Evolutionary conservation across 2,797 vertebrate genomes (phyloP).

Genomic region (Pelodytes ibericus): DNA sequence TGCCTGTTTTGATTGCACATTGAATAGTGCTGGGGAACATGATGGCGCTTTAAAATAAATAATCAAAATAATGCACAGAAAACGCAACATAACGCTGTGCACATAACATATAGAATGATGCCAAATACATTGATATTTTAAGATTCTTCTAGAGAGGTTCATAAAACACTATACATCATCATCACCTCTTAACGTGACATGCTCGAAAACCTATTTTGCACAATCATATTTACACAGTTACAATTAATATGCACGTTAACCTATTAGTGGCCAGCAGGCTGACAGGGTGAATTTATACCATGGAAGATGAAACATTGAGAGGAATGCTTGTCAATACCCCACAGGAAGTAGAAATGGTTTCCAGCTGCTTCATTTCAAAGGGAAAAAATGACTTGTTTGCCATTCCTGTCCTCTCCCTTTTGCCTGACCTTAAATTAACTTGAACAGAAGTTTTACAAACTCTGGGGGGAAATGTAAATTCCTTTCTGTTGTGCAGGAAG

Average conservation of each 20-base stretch:
- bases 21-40: too few relatives aligned
- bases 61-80: too few relatives aligned
- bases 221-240: background rate
- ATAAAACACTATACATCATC: too few relatives aligned
- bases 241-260: conserved; percentile 2
- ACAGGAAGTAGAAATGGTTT: conserved; percentile 27
- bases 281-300: background rate
- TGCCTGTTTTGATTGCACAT: too few relatives aligned
- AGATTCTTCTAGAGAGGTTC: too few relatives aligned
- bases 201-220: background rate
- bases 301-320: conserved; percentile 9
- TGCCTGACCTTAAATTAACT: conserved; percentile 29
- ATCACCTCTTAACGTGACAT: background rate
- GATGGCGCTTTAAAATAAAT: too few relatives aligned
- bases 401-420: conserved; percentile 14
- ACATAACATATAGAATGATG: too few relatives aligned
- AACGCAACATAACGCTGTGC: too few relatives aligned
- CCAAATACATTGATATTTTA: too few relatives aligned
- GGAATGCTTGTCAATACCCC: conserved; percentile 30
- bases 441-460: background rate
- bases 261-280: background rate
- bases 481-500: background rate
- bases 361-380: conserved; percentile 25
- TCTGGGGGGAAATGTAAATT: background rate
- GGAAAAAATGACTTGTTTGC: background rate